phyloP scores from a whole-genome alignment of 1,140 invertebrate species.

The Leptopilina boulardi region DNA sequence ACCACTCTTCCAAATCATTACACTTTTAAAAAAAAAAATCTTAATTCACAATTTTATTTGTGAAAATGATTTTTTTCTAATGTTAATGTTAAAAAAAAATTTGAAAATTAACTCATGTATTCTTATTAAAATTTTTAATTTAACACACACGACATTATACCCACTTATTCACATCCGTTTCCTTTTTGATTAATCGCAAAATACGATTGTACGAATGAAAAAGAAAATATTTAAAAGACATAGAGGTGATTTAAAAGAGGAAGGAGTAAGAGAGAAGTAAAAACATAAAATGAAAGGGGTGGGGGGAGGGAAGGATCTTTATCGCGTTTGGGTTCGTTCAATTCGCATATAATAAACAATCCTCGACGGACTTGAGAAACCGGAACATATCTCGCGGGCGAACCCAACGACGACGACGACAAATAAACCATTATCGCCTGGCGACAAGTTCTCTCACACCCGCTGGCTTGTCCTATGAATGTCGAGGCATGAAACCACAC shows the following conservation, averaged over 20 bases:
- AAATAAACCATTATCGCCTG: constrained; percentile 76
- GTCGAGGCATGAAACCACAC: constrained; percentile 50
- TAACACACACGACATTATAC: constrained; percentile 8
- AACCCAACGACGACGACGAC: constrained; percentile 68
- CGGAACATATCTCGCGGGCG: constrained; percentile 73
- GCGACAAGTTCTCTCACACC: constrained; percentile 76
- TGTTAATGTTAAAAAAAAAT: no score
- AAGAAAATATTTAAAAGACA: background rate
- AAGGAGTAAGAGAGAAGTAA: constrained; percentile 38
- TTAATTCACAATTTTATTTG: no score
- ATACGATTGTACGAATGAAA: background rate
- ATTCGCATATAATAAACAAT: constrained; percentile 77
- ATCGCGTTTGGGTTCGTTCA: constrained; percentile 73
- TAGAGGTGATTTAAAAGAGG: background rate
- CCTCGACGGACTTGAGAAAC: constrained; percentile 70
- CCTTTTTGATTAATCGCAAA: constrained; percentile 26
- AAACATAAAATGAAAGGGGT: constrained; percentile 41
- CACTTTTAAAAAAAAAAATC: no score
- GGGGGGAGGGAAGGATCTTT: constrained; percentile 71
- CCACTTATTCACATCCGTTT: constrained; percentile 30
- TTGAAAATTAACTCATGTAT: no score
- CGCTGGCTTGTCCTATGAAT: constrained; percentile 54
- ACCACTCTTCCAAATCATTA: constrained; percentile 53
- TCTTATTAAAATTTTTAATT: no score
- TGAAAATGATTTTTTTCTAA: no score